Base-by-base conservation (phyloP, 1,140 invertebrate genomes). In the Scaptomyza pallida region DNA sequence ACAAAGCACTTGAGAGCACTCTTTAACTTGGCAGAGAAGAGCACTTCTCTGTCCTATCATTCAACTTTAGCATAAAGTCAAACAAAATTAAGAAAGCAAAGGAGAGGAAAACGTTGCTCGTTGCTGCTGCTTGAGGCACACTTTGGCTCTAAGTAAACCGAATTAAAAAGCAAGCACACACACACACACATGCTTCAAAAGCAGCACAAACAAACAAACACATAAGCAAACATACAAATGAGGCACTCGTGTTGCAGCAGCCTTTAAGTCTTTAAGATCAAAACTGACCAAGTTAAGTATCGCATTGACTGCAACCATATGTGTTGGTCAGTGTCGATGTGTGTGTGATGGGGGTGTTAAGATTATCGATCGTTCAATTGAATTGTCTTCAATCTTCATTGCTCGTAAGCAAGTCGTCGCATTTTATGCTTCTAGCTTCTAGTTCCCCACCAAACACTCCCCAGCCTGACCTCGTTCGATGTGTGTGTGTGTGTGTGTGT, bases 281-380 rank as follows among this genome's bases (percentile, higher is more conserved):
- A n/a, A n/a, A 37, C 54, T 70, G 62, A 63, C 59, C 68, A 75
- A 73, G 30, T 57, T 13, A 40, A 23, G 43, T 55, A 55, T 55
- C 52, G 37, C 55, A 59, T 57, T 55, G 40, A 40, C 43, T 65
- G 40, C 19, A 43, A 60, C 56, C 56, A 55, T 55, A 71, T 78
- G 78, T 63, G 61, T 78, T 63, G 81, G 81, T 85, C 81, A 85
- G 68, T n/a, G n/a, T n/a, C n/a, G n/a, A n/a, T n/a, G n/a, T n/a
- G n/a, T n/a, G 23, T 26, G 5, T 5, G 23, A 26, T 26, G 23
- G 77, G 77, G 6, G 23, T 26, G 52, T 77, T 68, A 80, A 86
- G 81, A 85, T 85, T 86, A 85, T 85, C 82, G 81, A 86, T 85
- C 81, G 54, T 69, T 90, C 89, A 90, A 90, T 90, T 90, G 89